A percentile compares a stretch with the other conserved stretches of the same genome.
These are phyloP conservation scores for Sander vitreus DNA, from an alignment of 2,113 vertebrate species.

Conservation along the genomic window DNA sequence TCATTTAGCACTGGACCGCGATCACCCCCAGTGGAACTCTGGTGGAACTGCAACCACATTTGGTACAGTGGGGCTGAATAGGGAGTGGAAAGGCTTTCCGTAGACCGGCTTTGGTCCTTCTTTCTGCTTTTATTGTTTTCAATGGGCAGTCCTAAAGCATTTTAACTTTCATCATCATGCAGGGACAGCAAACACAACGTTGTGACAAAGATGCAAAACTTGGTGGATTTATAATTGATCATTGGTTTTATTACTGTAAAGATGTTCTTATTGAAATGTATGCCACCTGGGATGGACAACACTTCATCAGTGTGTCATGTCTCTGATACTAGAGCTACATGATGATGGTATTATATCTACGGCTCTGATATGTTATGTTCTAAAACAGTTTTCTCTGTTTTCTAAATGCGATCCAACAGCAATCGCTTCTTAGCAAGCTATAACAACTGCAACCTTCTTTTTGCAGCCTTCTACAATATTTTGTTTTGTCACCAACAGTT, in stretches of 20 bases:
- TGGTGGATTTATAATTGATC: background rate
- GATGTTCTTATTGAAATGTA: background rate
- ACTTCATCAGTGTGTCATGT: background rate
- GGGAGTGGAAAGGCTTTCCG: too few species aligned
- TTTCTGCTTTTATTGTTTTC: background rate
- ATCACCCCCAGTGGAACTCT: too few species aligned
- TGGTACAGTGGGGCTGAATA: too few species aligned
- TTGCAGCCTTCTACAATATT: background rate
- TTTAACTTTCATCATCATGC: background rate
- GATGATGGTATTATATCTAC: background rate
- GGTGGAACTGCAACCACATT: too few species aligned
- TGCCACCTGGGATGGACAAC: background rate
- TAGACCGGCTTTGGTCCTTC: background rate
- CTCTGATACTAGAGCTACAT: background rate
- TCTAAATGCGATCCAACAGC: background rate
- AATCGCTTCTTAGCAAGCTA: background rate
- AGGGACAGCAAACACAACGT: background rate
- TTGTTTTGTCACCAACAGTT: background rate
- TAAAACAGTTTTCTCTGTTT: background rate
- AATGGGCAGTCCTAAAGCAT: background rate
- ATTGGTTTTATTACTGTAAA: background rate
- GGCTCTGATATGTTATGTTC: background rate
- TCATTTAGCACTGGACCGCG: too few species aligned
- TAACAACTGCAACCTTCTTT: background rate
- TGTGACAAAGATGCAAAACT: background rate